A percentile compares a stretch with the other conserved stretches of the same genome.
Evolutionary conservation across 2,888 invertebrate species (phyloP).

Genomic region (Lycophotia porphyrea): DNA sequence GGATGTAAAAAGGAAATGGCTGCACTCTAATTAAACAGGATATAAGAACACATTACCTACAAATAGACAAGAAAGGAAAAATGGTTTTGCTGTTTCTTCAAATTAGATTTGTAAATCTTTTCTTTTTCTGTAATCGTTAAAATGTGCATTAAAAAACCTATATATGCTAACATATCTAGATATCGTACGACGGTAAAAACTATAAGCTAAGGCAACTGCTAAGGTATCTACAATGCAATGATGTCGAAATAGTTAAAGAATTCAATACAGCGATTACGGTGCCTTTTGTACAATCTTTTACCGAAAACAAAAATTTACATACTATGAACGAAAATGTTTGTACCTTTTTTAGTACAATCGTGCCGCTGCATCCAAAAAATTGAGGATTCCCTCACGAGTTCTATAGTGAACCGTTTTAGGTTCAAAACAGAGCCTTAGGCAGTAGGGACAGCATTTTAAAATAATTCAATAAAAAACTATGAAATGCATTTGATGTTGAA

Average conservation of each 20-base stretch:
- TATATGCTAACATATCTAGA: no score
- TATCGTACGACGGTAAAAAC: not conserved
- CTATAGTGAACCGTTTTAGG: not conserved
- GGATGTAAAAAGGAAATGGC: not conserved
- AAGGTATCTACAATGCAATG: not conserved
- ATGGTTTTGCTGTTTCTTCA: not conserved
- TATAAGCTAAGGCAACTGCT: no score
- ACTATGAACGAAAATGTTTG: slow-evolving; percentile 6
- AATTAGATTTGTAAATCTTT: not conserved
- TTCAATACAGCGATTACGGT: slow-evolving; percentile 23
- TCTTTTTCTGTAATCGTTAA: not conserved
- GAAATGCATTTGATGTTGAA: not conserved
- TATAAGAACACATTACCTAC: slow-evolving; percentile 6
- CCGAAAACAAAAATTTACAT: not conserved
- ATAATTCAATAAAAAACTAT: not conserved
- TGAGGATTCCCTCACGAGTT: slow-evolving; percentile 9
- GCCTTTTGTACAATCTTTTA: slow-evolving; percentile 10
- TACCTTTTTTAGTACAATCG: slow-evolving; percentile 27
- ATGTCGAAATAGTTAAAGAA: not conserved
- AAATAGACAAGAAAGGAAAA: not conserved
- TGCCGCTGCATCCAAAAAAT: slow-evolving; percentile 25
- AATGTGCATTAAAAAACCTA: not conserved
- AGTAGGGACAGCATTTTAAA: not conserved
- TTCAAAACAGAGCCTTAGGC: not conserved
- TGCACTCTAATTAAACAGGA: not conserved